Evolutionary conservation across 2,113 vertebrate genomes (phyloP), one percentile per base, ranked within the genome.

Genomic region (Larimichthys crocea): DNA sequence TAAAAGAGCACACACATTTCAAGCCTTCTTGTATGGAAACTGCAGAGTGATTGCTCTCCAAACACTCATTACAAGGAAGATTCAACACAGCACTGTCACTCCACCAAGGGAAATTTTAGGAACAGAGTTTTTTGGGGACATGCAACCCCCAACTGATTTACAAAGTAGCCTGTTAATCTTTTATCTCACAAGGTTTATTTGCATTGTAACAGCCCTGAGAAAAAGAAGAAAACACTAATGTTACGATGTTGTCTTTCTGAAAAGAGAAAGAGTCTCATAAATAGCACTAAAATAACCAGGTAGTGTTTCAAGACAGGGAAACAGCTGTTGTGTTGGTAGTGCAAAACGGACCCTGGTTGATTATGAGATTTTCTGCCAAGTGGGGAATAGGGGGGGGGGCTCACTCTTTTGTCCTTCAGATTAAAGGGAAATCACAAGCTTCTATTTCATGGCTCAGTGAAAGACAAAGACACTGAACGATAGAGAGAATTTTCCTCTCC

Each of bases 391-490:
- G 52, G n/a, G 31, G 24, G 40, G 52, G 55, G 50, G 2, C 17
- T 26, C 26, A 26, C 26, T 26, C 26, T 53, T 62, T 79, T 86
- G 82, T 84, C 76, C 65, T 76, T 56, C 7, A 76, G 70, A 82
- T 84, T 63, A 55, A 77, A 71, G 24, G 6, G 26, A 70, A 70
- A 61, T 73, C 16, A 19, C 15, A 40, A 76, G 62, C 52, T 29
- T 72, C 42, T 71, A 35, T 71, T 90, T 80, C 62, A 80, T 48
- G 0, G 56, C 63, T 76, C 61, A 69, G 49, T 60, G 53, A 57
- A 29, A 50, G 60, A 80, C 20, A 84, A 66, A 74, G 72, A 19
- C 67, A 8, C 52, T 73, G 69, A 84, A 50, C 49, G 4, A 44
- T 12, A 46, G 12, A 46, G 14, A 11, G 11, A 12, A 12, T 46